phyloP scores from a whole-genome alignment of 2,113 vertebrate species.

The Vimba vimba region DNA sequence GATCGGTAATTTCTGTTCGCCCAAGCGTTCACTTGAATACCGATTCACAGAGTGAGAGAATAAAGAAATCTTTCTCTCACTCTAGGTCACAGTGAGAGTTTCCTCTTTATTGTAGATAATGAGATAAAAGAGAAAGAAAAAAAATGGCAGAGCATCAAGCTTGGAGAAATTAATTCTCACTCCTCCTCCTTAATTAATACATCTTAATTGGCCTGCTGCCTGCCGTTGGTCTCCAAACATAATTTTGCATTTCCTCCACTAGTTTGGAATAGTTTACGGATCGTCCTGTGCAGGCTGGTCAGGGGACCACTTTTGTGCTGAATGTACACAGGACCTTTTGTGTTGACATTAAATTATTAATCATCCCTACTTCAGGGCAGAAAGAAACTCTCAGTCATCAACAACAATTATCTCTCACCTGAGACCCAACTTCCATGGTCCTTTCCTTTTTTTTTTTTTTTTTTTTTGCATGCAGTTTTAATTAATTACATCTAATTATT shows the following conservation, averaged over 20 bases:
- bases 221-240: slow-evolving; percentile 64
- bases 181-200: slow-evolving; percentile 71
- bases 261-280: slow-evolving; percentile 61
- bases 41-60: slow-evolving; percentile 52
- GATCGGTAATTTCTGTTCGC: slow-evolving; percentile 69
- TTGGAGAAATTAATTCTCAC: slow-evolving; percentile 39
- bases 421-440: slow-evolving; percentile 29
- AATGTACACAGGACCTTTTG: slow-evolving; percentile 66
- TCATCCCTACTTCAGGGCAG: slow-evolving; percentile 57
- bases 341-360: slow-evolving; percentile 64
- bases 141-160: slow-evolving; percentile 32
- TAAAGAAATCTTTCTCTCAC: slow-evolving; percentile 40
- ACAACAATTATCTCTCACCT: slow-evolving; percentile 50
- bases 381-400: slow-evolving; percentile 50
- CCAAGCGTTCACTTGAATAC: slow-evolving; percentile 62
- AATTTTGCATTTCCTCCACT: slow-evolving; percentile 67
- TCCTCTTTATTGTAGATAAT: slow-evolving; percentile 65
- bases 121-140: slow-evolving; percentile 56
- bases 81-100: slow-evolving; percentile 57
- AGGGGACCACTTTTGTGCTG: slow-evolving; percentile 64
- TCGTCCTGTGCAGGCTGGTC: slow-evolving; percentile 55
- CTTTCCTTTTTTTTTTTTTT: neutral
- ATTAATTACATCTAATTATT: slow-evolving; percentile 46
- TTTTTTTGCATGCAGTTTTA: slow-evolving; percentile 11
- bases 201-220: slow-evolving; percentile 76